Evolutionary conservation across 2,797 vertebrate genomes (phyloP).

Genomic region (Nannoperca obscura): DNA sequence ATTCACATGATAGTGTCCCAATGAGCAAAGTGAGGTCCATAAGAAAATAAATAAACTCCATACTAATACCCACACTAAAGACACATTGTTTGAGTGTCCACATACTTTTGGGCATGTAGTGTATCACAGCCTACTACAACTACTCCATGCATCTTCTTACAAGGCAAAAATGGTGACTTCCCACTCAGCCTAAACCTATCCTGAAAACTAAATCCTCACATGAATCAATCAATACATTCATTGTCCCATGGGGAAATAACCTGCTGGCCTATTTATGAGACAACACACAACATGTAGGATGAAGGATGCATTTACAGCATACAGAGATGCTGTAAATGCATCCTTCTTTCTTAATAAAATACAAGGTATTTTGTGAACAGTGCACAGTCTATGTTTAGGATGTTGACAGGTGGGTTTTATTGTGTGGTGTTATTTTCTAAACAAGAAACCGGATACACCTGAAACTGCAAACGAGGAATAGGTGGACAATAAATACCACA

Average conservation of each 20-base stretch:
- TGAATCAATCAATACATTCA: not conserved
- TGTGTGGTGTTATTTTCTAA: not conserved
- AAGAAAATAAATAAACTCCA: no score
- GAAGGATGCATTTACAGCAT: no score
- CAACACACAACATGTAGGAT: not conserved
- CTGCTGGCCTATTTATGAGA: not conserved
- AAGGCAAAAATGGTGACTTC: not conserved
- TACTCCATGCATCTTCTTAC: not conserved
- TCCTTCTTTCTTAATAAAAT: not conserved
- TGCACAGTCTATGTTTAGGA: not conserved
- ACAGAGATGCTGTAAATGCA: not conserved
- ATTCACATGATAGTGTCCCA: not conserved
- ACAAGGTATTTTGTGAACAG: not conserved
- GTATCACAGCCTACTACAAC: not conserved
- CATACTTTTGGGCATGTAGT: not conserved
- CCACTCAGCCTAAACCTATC: not conserved
- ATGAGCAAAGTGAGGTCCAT: not conserved
- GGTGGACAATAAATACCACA: not conserved
- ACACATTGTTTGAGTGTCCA: no score
- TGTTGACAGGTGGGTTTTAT: not conserved
- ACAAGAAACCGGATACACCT: not conserved
- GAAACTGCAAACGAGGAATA: not conserved
- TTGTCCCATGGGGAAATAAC: not conserved
- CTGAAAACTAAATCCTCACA: not conserved
- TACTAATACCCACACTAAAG: no score